Percentiles rank a stretch among this genome's conserved stretches.
Evolutionary conservation across 2,888 invertebrate genomes (phyloP).

Genomic region (Copidosoma aretas): DNA sequence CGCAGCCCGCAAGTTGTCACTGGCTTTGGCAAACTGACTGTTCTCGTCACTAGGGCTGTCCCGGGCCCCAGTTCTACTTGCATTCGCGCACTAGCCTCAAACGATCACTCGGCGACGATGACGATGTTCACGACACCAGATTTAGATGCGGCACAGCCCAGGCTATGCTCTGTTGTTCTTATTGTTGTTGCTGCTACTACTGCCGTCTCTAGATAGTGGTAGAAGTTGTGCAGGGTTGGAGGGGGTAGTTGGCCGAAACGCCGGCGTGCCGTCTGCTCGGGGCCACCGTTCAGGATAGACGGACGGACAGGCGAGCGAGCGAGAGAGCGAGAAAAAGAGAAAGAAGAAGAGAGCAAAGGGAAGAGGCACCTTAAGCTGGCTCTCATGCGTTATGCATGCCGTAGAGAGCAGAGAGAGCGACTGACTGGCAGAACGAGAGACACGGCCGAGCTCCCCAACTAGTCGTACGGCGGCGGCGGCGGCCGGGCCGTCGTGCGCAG

Average conservation of each 20-base stretch:
- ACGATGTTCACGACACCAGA: too few species aligned
- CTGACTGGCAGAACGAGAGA: slow-evolving; percentile 57
- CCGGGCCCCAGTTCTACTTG: too few species aligned
- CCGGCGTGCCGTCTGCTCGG: background rate
- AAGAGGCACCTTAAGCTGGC: slow-evolving; percentile 40
- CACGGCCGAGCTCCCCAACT: too few species aligned
- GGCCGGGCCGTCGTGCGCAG: slow-evolving; percentile 24
- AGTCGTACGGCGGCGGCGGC: slow-evolving; percentile 30
- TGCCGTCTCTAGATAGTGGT: too few species aligned
- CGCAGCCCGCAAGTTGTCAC: too few species aligned
- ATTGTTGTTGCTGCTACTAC: too few species aligned
- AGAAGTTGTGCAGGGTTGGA: background rate
- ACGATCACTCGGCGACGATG: too few species aligned
- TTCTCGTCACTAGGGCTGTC: too few species aligned
- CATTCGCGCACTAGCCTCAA: too few species aligned
- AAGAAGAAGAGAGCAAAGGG: slow-evolving; percentile 42
- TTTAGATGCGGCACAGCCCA: slow-evolving; percentile 1
- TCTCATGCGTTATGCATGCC: slow-evolving; percentile 72
- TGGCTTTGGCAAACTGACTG: too few species aligned
- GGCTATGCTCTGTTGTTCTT: too few species aligned
- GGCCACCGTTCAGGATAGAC: background rate
- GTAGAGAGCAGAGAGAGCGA: slow-evolving; percentile 64
- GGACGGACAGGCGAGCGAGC: background rate
- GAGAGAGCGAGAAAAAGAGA: slow-evolving; percentile 45
- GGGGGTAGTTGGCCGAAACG: too few species aligned